Base-by-base conservation (phyloP, 2,888 invertebrate species). In the Strigamia maritima region DNA sequence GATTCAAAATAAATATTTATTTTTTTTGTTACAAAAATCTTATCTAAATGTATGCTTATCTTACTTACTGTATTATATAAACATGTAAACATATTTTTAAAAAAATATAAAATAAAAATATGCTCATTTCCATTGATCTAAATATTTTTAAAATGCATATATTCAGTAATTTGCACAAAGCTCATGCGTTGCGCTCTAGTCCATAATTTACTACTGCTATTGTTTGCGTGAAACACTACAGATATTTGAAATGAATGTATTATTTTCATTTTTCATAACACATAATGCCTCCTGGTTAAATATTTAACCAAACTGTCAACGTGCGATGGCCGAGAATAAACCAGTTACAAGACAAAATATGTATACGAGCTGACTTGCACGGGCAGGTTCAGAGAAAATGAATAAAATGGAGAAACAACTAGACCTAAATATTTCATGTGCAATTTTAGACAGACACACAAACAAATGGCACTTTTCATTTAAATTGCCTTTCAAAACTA, bases 401-500 rank as follows among this genome's bases (percentile, higher is more conserved):
- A 70, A 70, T 70, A 70, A 70, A 70, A n/a, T 24, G 70, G 26
- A 26, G 26, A 70, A 70, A 24, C 24, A 70, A 54, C 26, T 70
- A 28, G 65, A 10, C 28, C 70, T 70, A 70, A 70, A 70, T 70
- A 70, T 70, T 70, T 70, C 70, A 70, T 70, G 70, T 70, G 28
- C 1, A 70, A 70, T 70, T 70, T 70, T 54, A n/a, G n/a, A 54
- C 70, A 24, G n/a, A 26, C 28, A 26, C 26, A 70, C 70, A 70
- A 1, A 65, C 70, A 70, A 70, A 70, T 26, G 70, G 70, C 70
- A 70, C 70, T 70, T 70, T 70, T 26, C 70, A 70, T 10, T 70
- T 70, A 28, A 70, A 70, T 70, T 70, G 26, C 28, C 24, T 26
- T 12, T 26, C 26, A 70, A 10, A 70, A 70, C 26, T 70, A 28